phyloP scores from a whole-genome alignment of 2,888 invertebrate species.

The Lobophora halterata region DNA sequence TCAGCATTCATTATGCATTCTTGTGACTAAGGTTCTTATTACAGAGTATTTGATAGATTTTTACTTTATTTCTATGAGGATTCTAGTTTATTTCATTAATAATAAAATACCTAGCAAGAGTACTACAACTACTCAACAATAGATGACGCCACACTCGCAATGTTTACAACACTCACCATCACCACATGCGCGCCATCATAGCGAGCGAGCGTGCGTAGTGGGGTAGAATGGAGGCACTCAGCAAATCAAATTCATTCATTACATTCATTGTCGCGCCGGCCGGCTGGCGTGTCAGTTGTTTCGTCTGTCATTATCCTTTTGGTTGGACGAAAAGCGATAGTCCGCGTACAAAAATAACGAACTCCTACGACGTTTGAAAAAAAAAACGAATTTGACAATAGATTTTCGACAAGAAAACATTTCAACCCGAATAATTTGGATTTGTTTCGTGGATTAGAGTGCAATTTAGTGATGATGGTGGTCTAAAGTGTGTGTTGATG shows the following conservation, averaged over 20 bases:
- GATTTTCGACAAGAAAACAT: constrained; percentile 20
- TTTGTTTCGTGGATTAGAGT: constrained; percentile 40
- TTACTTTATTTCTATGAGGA: too few relatives aligned
- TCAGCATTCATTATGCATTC: too few relatives aligned
- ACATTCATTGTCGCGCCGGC: constrained; percentile 62
- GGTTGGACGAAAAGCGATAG: constrained; percentile 38
- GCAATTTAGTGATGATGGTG: constrained; percentile 40
- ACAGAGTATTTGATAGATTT: too few relatives aligned
- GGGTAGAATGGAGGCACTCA: constrained; percentile 40
- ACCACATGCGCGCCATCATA: constrained; percentile 22
- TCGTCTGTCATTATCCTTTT: constrained; percentile 20
- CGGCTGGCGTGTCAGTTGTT: constrained; percentile 45
- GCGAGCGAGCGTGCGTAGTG: constrained; percentile 35
- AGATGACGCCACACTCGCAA: constrained; percentile 24
- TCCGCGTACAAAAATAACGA: constrained; percentile 63
- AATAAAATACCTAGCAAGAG: too few relatives aligned
- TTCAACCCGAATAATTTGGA: constrained; percentile 30
- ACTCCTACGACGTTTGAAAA: constrained; percentile 66
- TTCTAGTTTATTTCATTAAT: too few relatives aligned
- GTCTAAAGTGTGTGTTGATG: constrained; percentile 56
- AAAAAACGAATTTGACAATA: constrained; percentile 65
- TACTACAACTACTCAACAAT: constrained; percentile 17
- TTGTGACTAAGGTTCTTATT: too few relatives aligned
- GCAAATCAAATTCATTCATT: constrained; percentile 59
- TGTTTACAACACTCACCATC: constrained; percentile 26